Conservation (phyloP, 2,888 invertebrate genomes). For the Melikaiella ostensackeni region DNA sequence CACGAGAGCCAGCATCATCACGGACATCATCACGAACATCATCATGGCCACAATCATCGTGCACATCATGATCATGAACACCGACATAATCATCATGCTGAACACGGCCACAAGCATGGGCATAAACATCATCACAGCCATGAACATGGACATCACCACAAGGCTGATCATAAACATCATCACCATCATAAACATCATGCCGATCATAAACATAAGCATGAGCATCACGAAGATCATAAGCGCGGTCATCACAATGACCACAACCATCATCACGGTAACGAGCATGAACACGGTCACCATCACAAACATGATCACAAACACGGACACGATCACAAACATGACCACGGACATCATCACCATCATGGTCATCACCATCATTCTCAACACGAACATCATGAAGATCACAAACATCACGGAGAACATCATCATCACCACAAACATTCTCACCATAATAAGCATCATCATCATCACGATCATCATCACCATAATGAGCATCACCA, state of each 20-base stretch:
- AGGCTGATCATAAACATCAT: constrained; percentile 56
- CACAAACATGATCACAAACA: constrained; percentile 65
- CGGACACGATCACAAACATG: constrained; percentile 65
- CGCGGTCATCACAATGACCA: constrained; percentile 60
- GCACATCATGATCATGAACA: constrained; percentile 57
- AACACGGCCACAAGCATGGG: constrained; percentile 53
- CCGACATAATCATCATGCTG: constrained; percentile 55
- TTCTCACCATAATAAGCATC: constrained; percentile 67
- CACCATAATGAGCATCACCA: constrained; percentile 68
- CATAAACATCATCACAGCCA: constrained; percentile 51
- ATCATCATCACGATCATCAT: constrained; percentile 70
- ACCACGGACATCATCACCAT: constrained; percentile 58
- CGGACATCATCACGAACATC: constrained; percentile 49
- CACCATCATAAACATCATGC: constrained; percentile 58
- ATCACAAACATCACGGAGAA: constrained; percentile 66
- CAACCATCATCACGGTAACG: constrained; percentile 60
- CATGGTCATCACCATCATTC: constrained; percentile 59
- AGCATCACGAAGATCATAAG: constrained; percentile 58
- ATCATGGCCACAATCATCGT: constrained; percentile 50
- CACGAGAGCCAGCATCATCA: background rate
- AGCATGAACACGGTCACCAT: constrained; percentile 64
- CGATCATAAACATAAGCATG: constrained; percentile 63
- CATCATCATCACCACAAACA: constrained; percentile 70
- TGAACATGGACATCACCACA: constrained; percentile 60
- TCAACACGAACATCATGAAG: constrained; percentile 61